Percentiles rank a stretch among this genome's conserved stretches.
These are phyloP conservation scores for Tenodera sinensis DNA, from an alignment of 2,888 invertebrate species.

Conservation along the genomic window DNA sequence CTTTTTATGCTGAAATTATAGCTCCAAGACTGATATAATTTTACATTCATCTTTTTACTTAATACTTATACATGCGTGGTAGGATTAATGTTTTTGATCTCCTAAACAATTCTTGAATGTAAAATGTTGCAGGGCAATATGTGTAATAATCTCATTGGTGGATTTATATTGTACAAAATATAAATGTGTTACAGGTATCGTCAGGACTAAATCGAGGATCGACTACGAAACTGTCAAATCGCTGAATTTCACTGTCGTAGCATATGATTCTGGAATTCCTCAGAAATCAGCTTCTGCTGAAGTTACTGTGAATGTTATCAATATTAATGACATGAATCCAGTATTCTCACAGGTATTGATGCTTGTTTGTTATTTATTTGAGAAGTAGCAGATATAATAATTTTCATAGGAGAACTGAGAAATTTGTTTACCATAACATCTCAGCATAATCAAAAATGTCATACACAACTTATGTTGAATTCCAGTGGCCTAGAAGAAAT, in stretches of 20 bases:
- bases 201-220: slow-evolving; percentile 70
- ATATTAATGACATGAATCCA: slow-evolving; percentile 87
- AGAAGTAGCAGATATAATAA: not conserved
- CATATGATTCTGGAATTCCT: slow-evolving; percentile 84
- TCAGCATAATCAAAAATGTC: not conserved
- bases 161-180: too few relatives aligned
- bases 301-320: slow-evolving; percentile 71
- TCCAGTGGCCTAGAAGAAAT: not conserved
- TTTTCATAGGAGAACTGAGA: too few relatives aligned
- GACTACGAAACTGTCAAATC: slow-evolving; percentile 79
- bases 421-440: too few relatives aligned
- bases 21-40: too few relatives aligned
- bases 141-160: too few relatives aligned
- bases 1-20: too few relatives aligned
- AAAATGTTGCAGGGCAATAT: too few relatives aligned
- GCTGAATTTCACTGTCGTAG: slow-evolving; percentile 75
- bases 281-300: slow-evolving; percentile 73
- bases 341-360: slow-evolving; percentile 58
- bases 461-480: not conserved
- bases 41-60: too few relatives aligned
- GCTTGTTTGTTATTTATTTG: slow-evolving; percentile 28
- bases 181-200: slow-evolving; percentile 55
- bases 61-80: too few relatives aligned
- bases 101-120: too few relatives aligned
- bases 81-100: too few relatives aligned